Evolutionary conservation across 37 sponge, comb jelly and placozoan genomes (phyloP).

Genomic region (Petrosia ficiformis): DNA sequence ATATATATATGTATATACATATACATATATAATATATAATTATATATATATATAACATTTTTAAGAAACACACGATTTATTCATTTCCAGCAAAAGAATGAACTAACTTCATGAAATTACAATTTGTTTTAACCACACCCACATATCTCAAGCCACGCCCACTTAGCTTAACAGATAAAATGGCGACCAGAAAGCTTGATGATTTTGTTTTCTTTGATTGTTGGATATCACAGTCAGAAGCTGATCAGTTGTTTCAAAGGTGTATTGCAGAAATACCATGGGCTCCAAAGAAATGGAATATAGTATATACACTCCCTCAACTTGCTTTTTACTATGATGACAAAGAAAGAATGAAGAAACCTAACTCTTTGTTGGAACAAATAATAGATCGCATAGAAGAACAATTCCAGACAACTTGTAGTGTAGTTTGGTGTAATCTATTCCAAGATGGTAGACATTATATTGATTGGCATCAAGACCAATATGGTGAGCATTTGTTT

Average conservation of each 20-base stretch:
- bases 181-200: background rate
- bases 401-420: background rate
- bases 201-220: background rate
- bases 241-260: background rate
- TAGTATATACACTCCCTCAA: slow-evolving; percentile 13
- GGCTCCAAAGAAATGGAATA: slow-evolving; percentile 10
- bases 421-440: slow-evolving; percentile 17
- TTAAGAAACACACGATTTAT: background rate
- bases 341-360: background rate
- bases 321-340: slow-evolving; percentile 1
- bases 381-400: background rate
- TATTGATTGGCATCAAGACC: slow-evolving; percentile 20
- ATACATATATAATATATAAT: too few relatives aligned
- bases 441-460: slow-evolving; percentile 11
- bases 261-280: slow-evolving; percentile 8
- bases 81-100: too few relatives aligned
- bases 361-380: background rate
- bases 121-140: too few relatives aligned
- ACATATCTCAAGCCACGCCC: background rate
- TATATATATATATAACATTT: too few relatives aligned
- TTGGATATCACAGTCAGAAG: background rate
- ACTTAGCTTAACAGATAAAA: background rate
- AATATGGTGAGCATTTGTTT: slow-evolving; percentile 9
- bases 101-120: background rate
- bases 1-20: too few relatives aligned